Evolutionary conservation across 2,888 invertebrate genomes (phyloP).

Genomic region (Hirtodrosophila duncani): DNA sequence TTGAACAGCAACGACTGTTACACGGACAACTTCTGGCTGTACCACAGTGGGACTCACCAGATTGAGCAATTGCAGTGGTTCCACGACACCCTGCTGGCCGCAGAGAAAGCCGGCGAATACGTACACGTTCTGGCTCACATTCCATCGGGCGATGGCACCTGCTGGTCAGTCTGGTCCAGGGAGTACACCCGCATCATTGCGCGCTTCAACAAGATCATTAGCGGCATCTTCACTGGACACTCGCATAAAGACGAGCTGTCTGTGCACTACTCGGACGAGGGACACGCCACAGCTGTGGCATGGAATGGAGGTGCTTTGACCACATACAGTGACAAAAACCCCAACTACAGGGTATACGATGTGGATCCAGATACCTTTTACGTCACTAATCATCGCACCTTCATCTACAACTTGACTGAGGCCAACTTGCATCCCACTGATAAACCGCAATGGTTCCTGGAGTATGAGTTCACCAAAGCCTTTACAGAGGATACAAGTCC

Average conservation of each 20-base stretch:
- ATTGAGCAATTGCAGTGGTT: constrained; percentile 90
- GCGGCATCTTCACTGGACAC: constrained; percentile 90
- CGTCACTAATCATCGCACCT: constrained; percentile 84
- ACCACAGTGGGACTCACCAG: constrained; percentile 85
- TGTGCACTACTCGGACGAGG: constrained; percentile 81
- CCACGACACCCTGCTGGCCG: constrained; percentile 84
- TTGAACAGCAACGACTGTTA: constrained; percentile 89
- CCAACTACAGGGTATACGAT: constrained; percentile 88
- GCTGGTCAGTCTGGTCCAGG: constrained; percentile 85
- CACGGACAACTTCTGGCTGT: constrained; percentile 81
- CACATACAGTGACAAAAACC: constrained; percentile 85
- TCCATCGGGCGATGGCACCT: constrained; percentile 85
- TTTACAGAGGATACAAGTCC: constrained; percentile 84
- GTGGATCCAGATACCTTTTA: constrained; percentile 82
- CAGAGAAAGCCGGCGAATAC: constrained; percentile 86
- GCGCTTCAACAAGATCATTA: constrained; percentile 86
- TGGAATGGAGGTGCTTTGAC: constrained; percentile 91
- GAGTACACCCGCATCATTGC: constrained; percentile 84
- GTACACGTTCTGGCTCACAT: constrained; percentile 92
- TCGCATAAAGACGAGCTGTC: constrained; percentile 87
- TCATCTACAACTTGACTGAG: constrained; percentile 85
- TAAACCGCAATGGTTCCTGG: constrained; percentile 84
- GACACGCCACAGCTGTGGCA: constrained; percentile 82
- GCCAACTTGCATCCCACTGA: constrained; percentile 82
- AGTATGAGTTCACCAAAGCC: constrained; percentile 85